Base-by-base conservation (phyloP, 2,113 vertebrate genomes). In the Eupsittula cactorum region DNA sequence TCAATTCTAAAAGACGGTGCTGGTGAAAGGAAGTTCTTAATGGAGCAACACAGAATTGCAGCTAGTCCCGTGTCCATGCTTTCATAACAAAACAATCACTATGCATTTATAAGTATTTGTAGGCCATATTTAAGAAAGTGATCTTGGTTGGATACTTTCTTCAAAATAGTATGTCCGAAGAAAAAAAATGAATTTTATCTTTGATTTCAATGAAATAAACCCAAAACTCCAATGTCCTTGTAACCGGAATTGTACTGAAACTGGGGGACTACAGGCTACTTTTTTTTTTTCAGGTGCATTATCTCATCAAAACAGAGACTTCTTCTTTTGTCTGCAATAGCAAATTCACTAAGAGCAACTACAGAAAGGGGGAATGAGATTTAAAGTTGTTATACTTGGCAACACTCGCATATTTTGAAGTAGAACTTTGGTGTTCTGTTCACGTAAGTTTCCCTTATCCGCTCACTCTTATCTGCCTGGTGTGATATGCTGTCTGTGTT, bases 371-470 rank as follows among this genome's bases (percentile, higher is more conserved):
- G 2, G 21, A 93, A 39, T 62, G 78, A 60, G 35, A 37, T 76
- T 91, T 57, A 20, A 87, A 79, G 7, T 52, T 60, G 12, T 68
- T 85, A 13, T 7, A 2, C 18, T 90, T 75, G 42, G 31, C 19
- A 85, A 10, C 18, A 50, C 8, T 78, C 0, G 0, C 6, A 9
- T 20, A 4, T 84, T 44, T 86, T 84, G 33, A 93, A 71, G 27
- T 44, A 49, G 23, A 59, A 64, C 39, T 15, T 55, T 0, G 0
- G 10, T 25, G 31, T n/a, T 28, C 52, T 24, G 23, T 59, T 87
- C 35, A 4, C 18, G 0, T 9, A 49, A 47, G 10, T 57, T 68
- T 91, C 27, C 35, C 24, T 64, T 64, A 16, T 10, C 6, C 16
- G 18, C 16, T 81, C 3, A 1, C 25, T 84, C 27, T 39, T 73